These are phyloP conservation scores for Erythrolamprus reginae DNA, from an alignment of 2,113 vertebrate genomes.

Conservation along the genomic window DNA sequence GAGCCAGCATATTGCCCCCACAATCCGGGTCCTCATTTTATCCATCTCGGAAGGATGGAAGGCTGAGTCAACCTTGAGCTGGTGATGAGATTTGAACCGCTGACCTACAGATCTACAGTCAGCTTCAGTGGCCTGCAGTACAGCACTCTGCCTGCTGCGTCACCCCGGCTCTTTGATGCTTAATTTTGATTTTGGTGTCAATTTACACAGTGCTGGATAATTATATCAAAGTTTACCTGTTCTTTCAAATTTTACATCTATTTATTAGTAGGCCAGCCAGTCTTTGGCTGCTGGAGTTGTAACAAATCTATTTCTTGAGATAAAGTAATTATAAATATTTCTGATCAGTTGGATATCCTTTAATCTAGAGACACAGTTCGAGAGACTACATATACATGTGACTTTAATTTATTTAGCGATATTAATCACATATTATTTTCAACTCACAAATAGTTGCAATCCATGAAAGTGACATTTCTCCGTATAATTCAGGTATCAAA, in stretches of 20 bases:
- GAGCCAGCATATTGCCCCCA: too few relatives aligned
- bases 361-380: slow-evolving; percentile 11
- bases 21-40: too few relatives aligned
- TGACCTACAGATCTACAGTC: too few relatives aligned
- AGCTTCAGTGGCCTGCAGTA: too few relatives aligned
- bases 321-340: slow-evolving; percentile 7
- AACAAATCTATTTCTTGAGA: background rate
- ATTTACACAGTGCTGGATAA: background rate
- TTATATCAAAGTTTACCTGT: background rate
- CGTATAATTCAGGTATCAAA: slow-evolving; percentile 18
- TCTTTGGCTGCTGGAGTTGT: background rate
- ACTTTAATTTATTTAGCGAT: slow-evolving; percentile 4
- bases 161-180: too few relatives aligned
- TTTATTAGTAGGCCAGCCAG: background rate
- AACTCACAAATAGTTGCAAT: background rate
- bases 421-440: slow-evolving; percentile 10
- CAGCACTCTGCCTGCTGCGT: too few relatives aligned
- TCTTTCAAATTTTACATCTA: background rate
- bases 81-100: too few relatives aligned
- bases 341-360: background rate
- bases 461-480: slow-evolving; percentile 25
- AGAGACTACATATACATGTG: slow-evolving; percentile 14
- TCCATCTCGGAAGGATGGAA: too few relatives aligned
- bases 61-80: too few relatives aligned
- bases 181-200: background rate